Percentiles rank a stretch among this genome's conserved stretches.
These are phyloP conservation scores for Pocillopora damicornis DNA, from an alignment of 64 coral and sea anemone genomes.

Conservation along the genomic window DNA sequence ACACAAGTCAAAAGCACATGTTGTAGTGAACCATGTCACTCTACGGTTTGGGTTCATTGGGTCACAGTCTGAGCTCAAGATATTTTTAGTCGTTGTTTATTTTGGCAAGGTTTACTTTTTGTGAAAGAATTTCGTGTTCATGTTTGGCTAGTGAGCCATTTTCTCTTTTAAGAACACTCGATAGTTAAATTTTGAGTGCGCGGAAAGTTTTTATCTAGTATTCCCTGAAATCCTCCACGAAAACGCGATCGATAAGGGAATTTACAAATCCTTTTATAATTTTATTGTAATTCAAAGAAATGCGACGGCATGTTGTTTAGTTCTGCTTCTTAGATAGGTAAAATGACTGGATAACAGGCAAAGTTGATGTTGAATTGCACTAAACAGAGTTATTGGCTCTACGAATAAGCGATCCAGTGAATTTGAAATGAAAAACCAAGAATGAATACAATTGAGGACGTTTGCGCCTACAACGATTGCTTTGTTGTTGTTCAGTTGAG, in stretches of 20 bases:
- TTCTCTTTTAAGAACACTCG: not conserved
- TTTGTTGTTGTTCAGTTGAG: slow-evolving; percentile 20
- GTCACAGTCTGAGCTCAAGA: not conserved
- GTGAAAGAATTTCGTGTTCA: not conserved
- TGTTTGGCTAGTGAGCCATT: not conserved
- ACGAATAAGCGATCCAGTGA: not conserved
- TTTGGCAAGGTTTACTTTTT: slow-evolving; percentile 3
- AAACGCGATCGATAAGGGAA: slow-evolving; percentile 17
- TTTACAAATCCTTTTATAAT: not conserved
- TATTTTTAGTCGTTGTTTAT: slow-evolving; percentile 31
- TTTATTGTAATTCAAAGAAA: not conserved
- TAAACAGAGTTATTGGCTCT: not conserved
- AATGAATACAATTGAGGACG: not conserved
- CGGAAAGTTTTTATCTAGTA: not conserved
- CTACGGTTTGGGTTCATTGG: slow-evolving; percentile 12
- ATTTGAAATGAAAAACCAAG: not conserved
- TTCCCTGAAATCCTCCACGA: not conserved
- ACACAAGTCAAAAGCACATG: slow-evolving; percentile 11
- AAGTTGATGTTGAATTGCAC: not conserved
- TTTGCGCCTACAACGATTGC: slow-evolving; percentile 3
- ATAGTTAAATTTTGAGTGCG: not conserved
- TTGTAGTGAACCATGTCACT: slow-evolving; percentile 18
- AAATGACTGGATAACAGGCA: not conserved
- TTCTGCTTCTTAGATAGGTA: too few species aligned
- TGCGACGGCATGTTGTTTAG: not conserved